Evolutionary conservation across 2,113 vertebrate genomes (phyloP).

Genomic region (Onychostoma macrolepis): DNA sequence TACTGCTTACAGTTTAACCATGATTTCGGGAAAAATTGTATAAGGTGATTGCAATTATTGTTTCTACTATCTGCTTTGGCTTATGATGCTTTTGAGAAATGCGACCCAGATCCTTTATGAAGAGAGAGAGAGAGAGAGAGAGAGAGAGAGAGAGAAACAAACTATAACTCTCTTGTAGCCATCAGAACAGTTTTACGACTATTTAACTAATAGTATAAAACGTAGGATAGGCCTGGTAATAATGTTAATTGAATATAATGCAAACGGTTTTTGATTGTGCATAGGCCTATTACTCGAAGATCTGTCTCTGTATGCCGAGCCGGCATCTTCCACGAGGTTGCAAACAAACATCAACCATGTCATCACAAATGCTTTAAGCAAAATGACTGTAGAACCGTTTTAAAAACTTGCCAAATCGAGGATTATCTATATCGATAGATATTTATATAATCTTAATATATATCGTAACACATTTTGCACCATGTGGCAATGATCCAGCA

Average conservation of each 20-base stretch:
- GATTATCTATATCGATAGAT: not conserved
- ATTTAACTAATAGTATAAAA: not conserved
- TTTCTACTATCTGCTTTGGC: not conserved
- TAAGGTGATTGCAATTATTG: not conserved
- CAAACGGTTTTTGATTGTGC: not conserved
- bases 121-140: too few species aligned
- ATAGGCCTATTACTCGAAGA: not conserved
- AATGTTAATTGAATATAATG: not conserved
- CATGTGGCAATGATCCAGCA: conserved; percentile 51
- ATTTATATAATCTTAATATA: not conserved
- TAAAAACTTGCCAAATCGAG: not conserved
- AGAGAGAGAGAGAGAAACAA: too few species aligned
- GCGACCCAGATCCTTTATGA: too few species aligned
- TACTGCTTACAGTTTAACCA: too few species aligned
- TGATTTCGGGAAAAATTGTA: not conserved
- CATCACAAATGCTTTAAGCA: not conserved
- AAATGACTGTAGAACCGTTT: not conserved
- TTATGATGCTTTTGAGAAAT: not conserved
- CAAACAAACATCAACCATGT: not conserved
- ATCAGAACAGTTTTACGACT: not conserved
- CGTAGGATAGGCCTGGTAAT: not conserved
- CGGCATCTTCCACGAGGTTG: not conserved
- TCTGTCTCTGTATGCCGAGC: not conserved
- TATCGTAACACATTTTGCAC: not conserved
- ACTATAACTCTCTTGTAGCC: not conserved